These are phyloP conservation scores for Caenorhabditis macrosperma DNA, from an alignment of 2,888 invertebrate species.

Conservation along the genomic window DNA sequence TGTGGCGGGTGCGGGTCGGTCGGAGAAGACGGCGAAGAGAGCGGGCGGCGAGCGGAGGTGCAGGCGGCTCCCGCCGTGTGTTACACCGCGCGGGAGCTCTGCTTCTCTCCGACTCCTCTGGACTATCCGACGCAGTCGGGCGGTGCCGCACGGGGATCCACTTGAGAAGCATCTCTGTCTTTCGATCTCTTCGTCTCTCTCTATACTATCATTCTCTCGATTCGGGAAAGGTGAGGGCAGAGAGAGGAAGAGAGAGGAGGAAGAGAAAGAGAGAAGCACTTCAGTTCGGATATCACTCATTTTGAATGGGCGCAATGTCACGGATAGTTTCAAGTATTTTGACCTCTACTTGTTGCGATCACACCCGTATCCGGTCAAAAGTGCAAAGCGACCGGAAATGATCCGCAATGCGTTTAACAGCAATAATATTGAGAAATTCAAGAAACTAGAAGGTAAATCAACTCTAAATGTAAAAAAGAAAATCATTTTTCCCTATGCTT, in stretches of 20 bases:
- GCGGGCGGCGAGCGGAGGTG: constrained; percentile 8
- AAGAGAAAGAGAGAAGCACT: constrained; percentile 21
- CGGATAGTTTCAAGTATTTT: constrained; percentile 49
- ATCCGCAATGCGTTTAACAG: neutral
- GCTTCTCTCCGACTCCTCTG: neutral
- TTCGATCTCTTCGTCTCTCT: constrained; percentile 14
- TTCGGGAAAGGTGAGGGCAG: neutral
- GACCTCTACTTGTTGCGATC: constrained; percentile 15
- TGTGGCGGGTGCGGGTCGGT: constrained; percentile 12
- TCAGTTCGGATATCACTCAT: constrained; percentile 17
- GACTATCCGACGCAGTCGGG: neutral
- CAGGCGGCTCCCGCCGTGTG: constrained; percentile 28
- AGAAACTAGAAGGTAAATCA: too few relatives aligned
- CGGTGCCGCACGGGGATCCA: constrained; percentile 28
- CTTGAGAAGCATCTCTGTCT: constrained; percentile 40
- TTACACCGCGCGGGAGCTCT: constrained; percentile 20
- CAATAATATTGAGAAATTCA: too few relatives aligned
- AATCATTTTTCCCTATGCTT: too few relatives aligned
- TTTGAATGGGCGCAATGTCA: constrained; percentile 41
- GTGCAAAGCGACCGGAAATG: neutral
- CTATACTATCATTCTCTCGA: neutral
- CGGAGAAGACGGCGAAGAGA: constrained; percentile 15
- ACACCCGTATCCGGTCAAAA: constrained; percentile 14
- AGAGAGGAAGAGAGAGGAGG: constrained; percentile 2
- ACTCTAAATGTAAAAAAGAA: too few relatives aligned